Evolutionary conservation across 2,888 invertebrate genomes (phyloP), one percentile per base, ranked within the genome.

Genomic region (Noctua janthe): DNA sequence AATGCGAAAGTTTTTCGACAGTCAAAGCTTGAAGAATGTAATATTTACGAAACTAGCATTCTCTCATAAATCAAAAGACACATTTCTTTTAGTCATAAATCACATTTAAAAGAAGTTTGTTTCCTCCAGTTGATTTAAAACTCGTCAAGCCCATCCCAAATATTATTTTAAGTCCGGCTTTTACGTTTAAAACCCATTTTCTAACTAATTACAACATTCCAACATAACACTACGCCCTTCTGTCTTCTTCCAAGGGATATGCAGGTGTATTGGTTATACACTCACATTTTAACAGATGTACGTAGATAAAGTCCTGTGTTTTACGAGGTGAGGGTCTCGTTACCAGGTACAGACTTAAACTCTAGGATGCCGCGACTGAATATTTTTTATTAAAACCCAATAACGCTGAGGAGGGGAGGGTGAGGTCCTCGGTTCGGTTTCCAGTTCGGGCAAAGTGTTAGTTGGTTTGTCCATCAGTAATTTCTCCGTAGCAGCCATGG

Each of bases 11-110:
- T 74, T 71, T 70, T 62, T 74, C 43, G 49, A 74, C 73, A 39
- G 47, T n/a, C 39, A 39, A 76, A 39, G 62, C 17, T 83, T 71
- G 15, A 82, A 75, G 56, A 75, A 81, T 39, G 15, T 56, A 81
- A 54, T 74, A 70, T 51, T 66, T 54, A 66, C 47, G 20, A 74
- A 85, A 70, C 54, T 35, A 66, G 13, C 56, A 39, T 59, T 69
- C 62, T 73, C 54, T 43, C 35, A 86, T 83, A 80, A 80, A 83
- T 83, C 73, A 86, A 71, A 64, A 20, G 77, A 56, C 71, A 62
- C 56, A 77, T 80, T 80, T 80, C 49, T 78, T 76, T 71, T 47
- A 0, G 8, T 20, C 49, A 83, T 86, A 83, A 80, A 83, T 86
- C 83, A 86, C 76, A 23, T 77, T 64, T 23, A 67, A 75, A 75